Base-by-base conservation (phyloP, 2,888 invertebrate species). In the Agrypnus murinus region DNA sequence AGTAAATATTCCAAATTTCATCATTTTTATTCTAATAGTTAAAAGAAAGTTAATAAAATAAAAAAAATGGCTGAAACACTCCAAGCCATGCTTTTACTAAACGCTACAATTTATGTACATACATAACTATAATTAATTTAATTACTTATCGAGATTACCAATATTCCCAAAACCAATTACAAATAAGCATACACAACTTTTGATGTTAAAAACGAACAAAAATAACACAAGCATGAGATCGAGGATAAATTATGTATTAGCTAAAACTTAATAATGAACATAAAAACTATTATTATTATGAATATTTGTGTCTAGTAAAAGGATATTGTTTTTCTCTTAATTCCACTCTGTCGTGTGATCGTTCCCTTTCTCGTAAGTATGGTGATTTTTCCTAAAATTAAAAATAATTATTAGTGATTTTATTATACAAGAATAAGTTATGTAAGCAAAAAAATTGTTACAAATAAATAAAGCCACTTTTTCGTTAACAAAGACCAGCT, bases 291-390 rank as follows among this genome's bases (percentile, higher is more conserved):
- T 17, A 58, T 8, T 19, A 57, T 48, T 17, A 58, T 8, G 58
- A 15, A 65, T 62, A 71, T 63, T 75, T 74, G 69, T 74, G 69
- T 73, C 71, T 74, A 73, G 78, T 74, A 76, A 93, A 92, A 91
- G 92, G 92, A 92, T 95, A 95, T 91, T 94, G 93, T 89, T 95
- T 94, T 77, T 95, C 94, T 83, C 93, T 87, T 74, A 89, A 87
- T 83, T 92, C 92, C 77, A 90, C 89, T 75, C 91, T 88, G 76
- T 95, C 95, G 78, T 94, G 92, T 48, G 94, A 93, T 77, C 94
- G 90, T 82, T 92, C 92, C 77, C 92, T 87, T 77, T 90, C 90
- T 81, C 90, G 87, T 57, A 86, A 81, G 81, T 93, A 93, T 5
- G 94, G 94, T 50, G 94, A 94, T 82, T 94, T 93, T 82, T 95